phyloP scores from a whole-genome alignment of 1,140 invertebrate species.

The Halictus rubicundus region DNA sequence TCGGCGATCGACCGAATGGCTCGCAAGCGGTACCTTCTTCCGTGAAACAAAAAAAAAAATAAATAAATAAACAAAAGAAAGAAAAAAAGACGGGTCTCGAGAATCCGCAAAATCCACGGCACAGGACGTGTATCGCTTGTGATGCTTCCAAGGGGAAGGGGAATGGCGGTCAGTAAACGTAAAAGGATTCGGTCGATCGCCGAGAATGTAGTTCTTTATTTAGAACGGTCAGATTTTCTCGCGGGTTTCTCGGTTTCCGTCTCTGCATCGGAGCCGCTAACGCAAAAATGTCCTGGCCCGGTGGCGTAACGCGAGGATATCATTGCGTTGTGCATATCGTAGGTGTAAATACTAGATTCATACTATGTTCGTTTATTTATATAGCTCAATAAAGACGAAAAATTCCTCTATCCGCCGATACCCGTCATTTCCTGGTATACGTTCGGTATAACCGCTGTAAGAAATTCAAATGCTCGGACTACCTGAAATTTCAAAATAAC shows the following conservation, averaged over 20 bases:
- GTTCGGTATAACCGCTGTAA: too few relatives aligned
- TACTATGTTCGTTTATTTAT: slow-evolving; percentile 64
- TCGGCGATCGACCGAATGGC: slow-evolving; percentile 55
- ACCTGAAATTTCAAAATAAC: too few relatives aligned
- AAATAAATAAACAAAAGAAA: neutral
- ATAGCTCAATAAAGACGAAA: slow-evolving; percentile 57
- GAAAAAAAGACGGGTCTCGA: neutral
- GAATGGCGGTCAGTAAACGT: neutral
- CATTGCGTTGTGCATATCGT: slow-evolving; percentile 48
- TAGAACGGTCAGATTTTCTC: slow-evolving; percentile 49
- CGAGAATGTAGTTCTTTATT: slow-evolving; percentile 41
- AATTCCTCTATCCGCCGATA: slow-evolving; percentile 22
- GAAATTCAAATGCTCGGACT: too few relatives aligned
- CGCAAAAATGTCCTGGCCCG: slow-evolving; percentile 31
- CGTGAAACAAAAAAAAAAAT: neutral
- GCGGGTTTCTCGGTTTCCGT: slow-evolving; percentile 41
- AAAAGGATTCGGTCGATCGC: slow-evolving; percentile 41
- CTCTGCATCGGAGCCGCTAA: slow-evolving; percentile 14
- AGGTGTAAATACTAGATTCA: slow-evolving; percentile 62
- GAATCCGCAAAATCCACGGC: neutral
- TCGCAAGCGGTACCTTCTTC: slow-evolving; percentile 13
- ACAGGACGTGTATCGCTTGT: slow-evolving; percentile 10
- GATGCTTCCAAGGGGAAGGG: neutral
- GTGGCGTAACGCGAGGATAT: slow-evolving; percentile 23
- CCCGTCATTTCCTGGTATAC: neutral